A percentile compares a stretch with the other conserved stretches of the same genome.
Conservation (phyloP, 2,797 vertebrate genomes). For the Coccyzus lansbergi region DNA sequence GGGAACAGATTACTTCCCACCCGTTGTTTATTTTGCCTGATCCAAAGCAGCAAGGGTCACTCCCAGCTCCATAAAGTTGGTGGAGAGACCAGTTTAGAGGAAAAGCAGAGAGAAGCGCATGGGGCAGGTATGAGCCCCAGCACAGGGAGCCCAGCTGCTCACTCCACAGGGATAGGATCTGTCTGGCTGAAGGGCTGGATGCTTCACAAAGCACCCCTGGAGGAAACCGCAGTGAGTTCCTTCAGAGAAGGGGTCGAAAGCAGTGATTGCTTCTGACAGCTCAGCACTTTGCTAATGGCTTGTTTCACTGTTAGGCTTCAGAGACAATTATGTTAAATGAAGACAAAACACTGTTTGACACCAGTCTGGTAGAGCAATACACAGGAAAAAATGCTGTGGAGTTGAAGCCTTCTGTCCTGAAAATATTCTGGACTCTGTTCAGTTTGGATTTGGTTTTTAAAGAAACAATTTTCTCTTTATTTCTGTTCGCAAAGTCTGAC, state of each 20-base stretch:
- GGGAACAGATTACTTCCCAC: neutral
- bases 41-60: neutral
- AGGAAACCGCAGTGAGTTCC: neutral
- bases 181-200: rapidly evolving
- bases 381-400: neutral
- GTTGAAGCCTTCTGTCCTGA: neutral
- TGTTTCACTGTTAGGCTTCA: constrained; percentile 48
- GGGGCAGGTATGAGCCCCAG: neutral
- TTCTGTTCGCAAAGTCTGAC: neutral
- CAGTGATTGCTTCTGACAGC: constrained; percentile 35
- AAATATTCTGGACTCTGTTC: neutral
- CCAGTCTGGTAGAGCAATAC: neutral
- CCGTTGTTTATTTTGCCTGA: neutral
- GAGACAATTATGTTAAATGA: constrained; percentile 23
- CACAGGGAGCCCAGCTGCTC: neutral
- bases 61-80: rapidly evolving
- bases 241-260: rapidly evolving
- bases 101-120: neutral
- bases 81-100: neutral
- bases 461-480: neutral
- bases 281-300: constrained; percentile 30
- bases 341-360: constrained; percentile 36
- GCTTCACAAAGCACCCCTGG: neutral
- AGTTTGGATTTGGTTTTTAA: neutral
- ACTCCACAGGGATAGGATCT: neutral